Conservation (phyloP, 2,113 vertebrate genomes). For the Petrocephalus zakoni region DNA sequence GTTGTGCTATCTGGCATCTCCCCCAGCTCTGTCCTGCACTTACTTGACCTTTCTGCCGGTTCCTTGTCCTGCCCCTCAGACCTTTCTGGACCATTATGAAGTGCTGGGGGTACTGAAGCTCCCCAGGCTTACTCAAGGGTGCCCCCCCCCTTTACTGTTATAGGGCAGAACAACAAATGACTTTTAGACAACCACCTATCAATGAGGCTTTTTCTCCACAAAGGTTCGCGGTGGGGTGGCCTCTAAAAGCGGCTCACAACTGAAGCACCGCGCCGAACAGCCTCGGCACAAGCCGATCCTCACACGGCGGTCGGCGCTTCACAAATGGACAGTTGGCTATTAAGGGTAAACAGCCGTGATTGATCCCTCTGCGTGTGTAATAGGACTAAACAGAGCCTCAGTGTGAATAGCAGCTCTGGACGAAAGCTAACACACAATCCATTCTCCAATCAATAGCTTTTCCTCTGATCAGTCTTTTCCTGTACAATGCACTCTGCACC, state of each 20-base stretch:
- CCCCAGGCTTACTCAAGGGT: neutral
- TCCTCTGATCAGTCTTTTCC: neutral
- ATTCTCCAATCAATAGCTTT: neutral
- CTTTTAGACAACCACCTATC: neutral
- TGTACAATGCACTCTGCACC: neutral
- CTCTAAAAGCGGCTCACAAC: neutral
- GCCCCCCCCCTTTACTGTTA: neutral
- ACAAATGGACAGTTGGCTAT: neutral
- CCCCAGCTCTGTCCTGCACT: neutral
- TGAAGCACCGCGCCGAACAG: neutral
- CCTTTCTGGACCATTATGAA: neutral
- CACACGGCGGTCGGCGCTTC: neutral
- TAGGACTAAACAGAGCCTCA: neutral
- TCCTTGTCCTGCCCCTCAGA: neutral
- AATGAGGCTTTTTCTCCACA: neutral
- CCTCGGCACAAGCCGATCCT: neutral
- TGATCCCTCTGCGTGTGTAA: neutral
- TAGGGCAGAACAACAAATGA: neutral
- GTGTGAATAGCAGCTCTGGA: neutral
- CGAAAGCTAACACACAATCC: neutral
- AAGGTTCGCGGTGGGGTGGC: neutral
- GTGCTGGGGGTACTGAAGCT: neutral
- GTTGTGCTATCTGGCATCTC: neutral
- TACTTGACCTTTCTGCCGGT: neutral
- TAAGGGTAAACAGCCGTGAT: neutral